Base-by-base conservation (phyloP, 2,797 vertebrate genomes). In the Heterohyrax brucei region DNA sequence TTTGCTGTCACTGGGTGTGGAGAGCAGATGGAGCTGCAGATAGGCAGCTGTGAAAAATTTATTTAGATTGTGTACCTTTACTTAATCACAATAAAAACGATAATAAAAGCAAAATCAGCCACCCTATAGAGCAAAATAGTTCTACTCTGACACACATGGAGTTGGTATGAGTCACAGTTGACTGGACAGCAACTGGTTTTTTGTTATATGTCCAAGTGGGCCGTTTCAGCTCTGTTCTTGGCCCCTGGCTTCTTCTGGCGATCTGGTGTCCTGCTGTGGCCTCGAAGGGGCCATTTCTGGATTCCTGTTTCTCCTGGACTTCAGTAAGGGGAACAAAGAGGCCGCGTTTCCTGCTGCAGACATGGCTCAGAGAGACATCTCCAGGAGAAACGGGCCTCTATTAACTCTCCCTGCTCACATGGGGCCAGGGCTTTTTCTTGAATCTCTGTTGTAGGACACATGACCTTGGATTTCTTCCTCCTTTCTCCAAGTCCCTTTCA, bases 171-270 rank as follows among this genome's bases (percentile, higher is more conserved):
- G 68, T 70, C 7, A 19, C 30, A 70, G n/a, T n/a, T 14, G 30
- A 68, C 66, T 68, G 14, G 30, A n/a, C 5, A 4, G 26, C 13
- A 16, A 14, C 30, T n/a, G 30, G 22, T 3, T 14, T 68, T n/a
- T 33, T 70, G n/a, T 30, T 70, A 12, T 26, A 22, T 61, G 59
- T 61, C 59, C 7, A 4, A 12, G 46, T 0, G 8, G n/a, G 44
- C 14, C 12, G 18, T 19, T 68, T 18, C 8, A 0, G 39, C 46
- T 44, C 70, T 19, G 3, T 61, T 7, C 0, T 21, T 10, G 21
- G 3, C 59, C 12, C 61, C 61, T 30, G 19, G 30, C 75, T 73
- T 19, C 89, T 28, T n/a, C 46, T 7, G 78, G n/a, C n/a, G 46
- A 24, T 7, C 44, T n/a, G n/a, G 28, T 16, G 24, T 39, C 61